Percentiles rank a stretch among this genome's conserved stretches.
phyloP scores from a whole-genome alignment of 2,797 vertebrate genomes.

The Peromyscus attwateri region DNA sequence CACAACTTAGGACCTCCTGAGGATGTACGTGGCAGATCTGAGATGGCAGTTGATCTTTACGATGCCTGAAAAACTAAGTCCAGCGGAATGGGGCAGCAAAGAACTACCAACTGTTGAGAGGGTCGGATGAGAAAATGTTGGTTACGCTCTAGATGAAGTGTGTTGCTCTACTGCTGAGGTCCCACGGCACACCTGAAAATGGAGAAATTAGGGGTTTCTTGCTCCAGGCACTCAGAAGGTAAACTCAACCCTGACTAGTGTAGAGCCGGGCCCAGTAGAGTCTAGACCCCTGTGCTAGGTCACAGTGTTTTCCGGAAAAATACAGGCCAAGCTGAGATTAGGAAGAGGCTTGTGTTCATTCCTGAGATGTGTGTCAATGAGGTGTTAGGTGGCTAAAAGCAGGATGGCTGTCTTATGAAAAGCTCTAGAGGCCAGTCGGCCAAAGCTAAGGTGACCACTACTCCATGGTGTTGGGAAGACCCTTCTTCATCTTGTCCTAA shows the following conservation, averaged over 20 bases:
- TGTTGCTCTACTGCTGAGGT: background rate
- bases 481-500: background rate
- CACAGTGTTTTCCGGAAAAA: background rate
- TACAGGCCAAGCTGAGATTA: background rate
- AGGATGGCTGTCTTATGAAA: background rate
- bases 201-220: background rate
- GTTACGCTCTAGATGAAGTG: background rate
- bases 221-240: background rate
- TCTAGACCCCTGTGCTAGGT: background rate
- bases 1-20: background rate
- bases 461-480: no score
- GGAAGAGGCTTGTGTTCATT: no score
- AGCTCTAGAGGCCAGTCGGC: background rate
- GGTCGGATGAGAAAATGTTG: background rate
- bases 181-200: background rate
- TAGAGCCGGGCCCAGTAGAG: background rate
- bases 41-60: background rate
- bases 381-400: background rate
- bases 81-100: background rate
- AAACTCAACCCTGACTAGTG: background rate
- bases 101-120: background rate
- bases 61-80: no score
- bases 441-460: background rate
- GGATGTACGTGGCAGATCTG: background rate
- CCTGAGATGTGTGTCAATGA: background rate